Base-by-base conservation (phyloP, 2,888 invertebrate species). In the Amitus sp. region DNA sequence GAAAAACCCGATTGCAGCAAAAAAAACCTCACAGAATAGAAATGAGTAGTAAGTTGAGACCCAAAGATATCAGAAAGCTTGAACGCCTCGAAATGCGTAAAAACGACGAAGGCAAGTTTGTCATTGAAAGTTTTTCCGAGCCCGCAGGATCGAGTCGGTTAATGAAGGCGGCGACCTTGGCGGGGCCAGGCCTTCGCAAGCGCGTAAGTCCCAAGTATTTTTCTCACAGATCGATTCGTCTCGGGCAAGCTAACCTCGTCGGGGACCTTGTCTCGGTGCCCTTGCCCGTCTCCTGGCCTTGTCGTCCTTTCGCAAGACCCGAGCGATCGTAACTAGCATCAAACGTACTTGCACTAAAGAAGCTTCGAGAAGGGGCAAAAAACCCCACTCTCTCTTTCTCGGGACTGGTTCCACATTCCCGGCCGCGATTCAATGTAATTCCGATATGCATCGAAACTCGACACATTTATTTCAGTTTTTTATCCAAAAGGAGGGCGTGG, bases 151-250 rank as follows among this genome's bases (percentile, higher is more conserved):
- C 19, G 42, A n/a, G 2, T 2, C 10, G 55, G 45, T 52, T 47
- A 52, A 48, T 56, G 52, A 61, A 52, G 61, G 43, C 40, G 56
- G 52, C 49, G 49, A 52, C 56, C 55, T 27, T 48, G 37, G 48
- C 17, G 12, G n/a, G n/a, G n/a, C 13, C 6, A 54, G 51, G 47
- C 61, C 56, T 62, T 62, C 56, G 46, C 33, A 23, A 43, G 23
- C 17, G 30, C 17, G 30, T 17, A 10, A 28, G n/a, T 61, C 39
- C 45, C 53, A 28, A 49, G 10, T 6, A 3, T 53, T 57, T 53
- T 57, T 62, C 52, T 61, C 53, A 50, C 42, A 53, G 43, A 53
- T 57, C 62, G 45, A 34, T 47, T 37, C 43, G 43, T 47, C 62
- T 62, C 46, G 9, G 2, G 15, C n/a, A 34, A 47, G 53, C 39